Evolutionary conservation across 1,140 invertebrate genomes (phyloP).

Genomic region (Trachymyrmex cornetzi): DNA sequence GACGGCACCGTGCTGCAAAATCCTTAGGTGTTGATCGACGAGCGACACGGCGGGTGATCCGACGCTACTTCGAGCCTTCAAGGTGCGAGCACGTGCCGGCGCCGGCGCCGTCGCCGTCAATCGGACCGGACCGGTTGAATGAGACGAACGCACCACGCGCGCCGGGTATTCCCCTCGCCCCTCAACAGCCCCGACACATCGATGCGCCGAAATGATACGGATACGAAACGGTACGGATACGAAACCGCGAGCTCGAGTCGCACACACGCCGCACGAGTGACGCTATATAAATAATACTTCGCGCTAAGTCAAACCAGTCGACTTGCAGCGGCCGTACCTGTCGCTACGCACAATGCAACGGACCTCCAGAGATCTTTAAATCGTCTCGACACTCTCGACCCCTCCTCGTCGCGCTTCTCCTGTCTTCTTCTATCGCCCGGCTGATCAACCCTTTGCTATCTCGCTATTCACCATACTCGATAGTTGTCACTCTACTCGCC

Average conservation of each 20-base stretch:
- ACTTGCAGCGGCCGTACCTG: constrained; percentile 84
- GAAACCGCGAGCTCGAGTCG: constrained; percentile 64
- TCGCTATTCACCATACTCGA: background rate
- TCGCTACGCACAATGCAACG: constrained; percentile 76
- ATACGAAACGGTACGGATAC: constrained; percentile 64
- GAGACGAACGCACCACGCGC: constrained; percentile 25
- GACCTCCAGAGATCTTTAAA: constrained; percentile 70
- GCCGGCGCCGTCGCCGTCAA: constrained; percentile 25
- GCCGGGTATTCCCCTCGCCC: background rate
- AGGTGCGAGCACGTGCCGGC: constrained; percentile 5
- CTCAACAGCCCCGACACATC: no score
- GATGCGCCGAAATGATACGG: constrained; percentile 32
- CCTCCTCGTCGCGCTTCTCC: background rate
- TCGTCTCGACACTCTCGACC: background rate
- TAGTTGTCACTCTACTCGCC: no score
- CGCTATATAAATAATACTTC: constrained; percentile 85
- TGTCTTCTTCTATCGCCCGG: constrained; percentile 3
- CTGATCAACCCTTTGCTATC: background rate
- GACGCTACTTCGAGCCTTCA: background rate
- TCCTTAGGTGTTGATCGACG: background rate
- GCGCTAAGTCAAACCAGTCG: constrained; percentile 82
- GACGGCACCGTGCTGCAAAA: background rate
- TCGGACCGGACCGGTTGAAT: constrained; percentile 25
- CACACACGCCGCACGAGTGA: constrained; percentile 22
- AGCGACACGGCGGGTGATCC: no score